Evolutionary conservation across 2,888 invertebrate genomes (phyloP), one percentile per base, ranked within the genome.

Genomic region (Drosophila austrosaltans): DNA sequence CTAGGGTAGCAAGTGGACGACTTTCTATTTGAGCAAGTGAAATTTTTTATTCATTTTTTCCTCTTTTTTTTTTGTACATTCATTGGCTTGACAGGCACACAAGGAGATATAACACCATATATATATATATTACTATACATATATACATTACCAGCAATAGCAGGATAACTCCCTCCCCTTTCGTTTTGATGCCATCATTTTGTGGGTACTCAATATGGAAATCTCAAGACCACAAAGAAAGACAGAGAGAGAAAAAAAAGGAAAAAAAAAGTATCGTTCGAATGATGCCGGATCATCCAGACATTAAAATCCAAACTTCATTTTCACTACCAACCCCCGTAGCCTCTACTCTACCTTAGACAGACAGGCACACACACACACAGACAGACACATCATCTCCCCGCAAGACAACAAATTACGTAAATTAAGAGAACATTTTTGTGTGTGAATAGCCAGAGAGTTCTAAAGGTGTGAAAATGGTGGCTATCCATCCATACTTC

Each of bases 361-460:
- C 7, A 32, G 6, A 32, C 32, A 32, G 32, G 6, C 48, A 3
- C 30, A 4, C 54, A 28, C 30, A 6, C 3, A 53, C 58, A 4
- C 12, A 42, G 5, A 42, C 53, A 30, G 44, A 65, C 30, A 30
- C 5, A 2, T n/a, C 44, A 20, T 6, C 8, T 32, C 62, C 42
- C 67, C 66, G 66, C 74, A 66, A 66, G 72, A 62, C 72, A 72
- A 76, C 87, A 81, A 82, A 83, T 82, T 82, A 83, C 81, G 70
- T 67, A 82, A 86, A 82, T 86, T 81, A 86, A 86, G 87, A 82
- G 79, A 72, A 66, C 72, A 72, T 66, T 73, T 72, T 73, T 53
- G 65, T 40, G 65, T 72, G 66, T 39, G 63, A 53, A 32, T 32
- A 40, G 20, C 40, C 42, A 16, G 53, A n/a, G n/a, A 10, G 4